Evolutionary conservation across 2,113 vertebrate genomes (phyloP), one percentile per base, ranked within the genome.

Genomic region (Pionites leucogaster): DNA sequence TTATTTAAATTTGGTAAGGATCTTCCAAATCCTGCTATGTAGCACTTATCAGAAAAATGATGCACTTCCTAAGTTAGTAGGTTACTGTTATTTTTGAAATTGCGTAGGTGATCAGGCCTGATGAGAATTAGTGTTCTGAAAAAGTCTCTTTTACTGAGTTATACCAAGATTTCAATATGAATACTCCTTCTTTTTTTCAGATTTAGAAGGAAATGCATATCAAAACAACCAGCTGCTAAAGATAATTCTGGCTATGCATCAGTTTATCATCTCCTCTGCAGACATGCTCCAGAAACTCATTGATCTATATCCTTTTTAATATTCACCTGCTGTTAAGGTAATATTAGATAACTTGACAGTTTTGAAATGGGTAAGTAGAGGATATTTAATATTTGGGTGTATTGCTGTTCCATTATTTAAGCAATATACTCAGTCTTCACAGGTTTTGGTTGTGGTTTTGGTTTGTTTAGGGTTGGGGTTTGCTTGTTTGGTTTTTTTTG

Each of bases 241-340:
- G 95, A 98, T 99, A 95, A 98, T 98, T 93, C 97, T 99, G 95
- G 98, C 99, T 86, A 99, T 99, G 99, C 99, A 99, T 93, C 98
- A 98, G 11, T 97, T 99, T 82, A 95, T 99, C 97, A 98, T 99
- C 95, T 98, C 99, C 71, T 99, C 99, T 60, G 97, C 98, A 2
- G 99, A 99, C 25, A 98, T 99, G 94, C 98, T 99, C 78, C 98
- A 98, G 80, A 99, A 98, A 90, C 97, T 99, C 13, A 96, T 98
- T 91, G 60, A 95, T 86, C 98, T 99, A 99, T 99, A 99, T 99
- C 99, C 99, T 99, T 99, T 96, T 50, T 65, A 95, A 82, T 59
- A n/a, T 22, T 86, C 22, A 42, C 9, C 41, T 91, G 11, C 23
- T 76, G 23, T 44, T 91, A 70, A 90, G 71, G 83, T 95, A 91